A percentile compares a stretch with the other conserved stretches of the same genome.
These are phyloP conservation scores for Pleuronectes platessa DNA, from an alignment of 2,113 vertebrate species.

Conservation along the genomic window DNA sequence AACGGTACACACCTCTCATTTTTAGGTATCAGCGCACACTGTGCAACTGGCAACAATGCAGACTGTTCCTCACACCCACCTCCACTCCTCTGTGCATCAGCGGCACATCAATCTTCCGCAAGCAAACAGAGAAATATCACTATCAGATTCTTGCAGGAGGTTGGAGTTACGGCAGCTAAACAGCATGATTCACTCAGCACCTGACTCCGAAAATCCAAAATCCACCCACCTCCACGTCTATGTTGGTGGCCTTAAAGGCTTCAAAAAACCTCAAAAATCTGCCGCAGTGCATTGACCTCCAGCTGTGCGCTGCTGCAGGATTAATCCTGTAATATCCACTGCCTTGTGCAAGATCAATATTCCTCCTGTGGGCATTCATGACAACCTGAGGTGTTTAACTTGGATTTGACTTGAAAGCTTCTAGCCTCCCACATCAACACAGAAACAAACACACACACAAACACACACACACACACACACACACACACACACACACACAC, in stretches of 20 bases:
- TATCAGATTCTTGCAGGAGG: slow-evolving; percentile 56
- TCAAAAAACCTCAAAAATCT: slow-evolving; percentile 38
- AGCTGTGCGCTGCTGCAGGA: slow-evolving; percentile 7
- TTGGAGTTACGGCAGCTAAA: slow-evolving; percentile 50
- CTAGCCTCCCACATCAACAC: slow-evolving; percentile 42
- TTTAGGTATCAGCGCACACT: slow-evolving; percentile 16
- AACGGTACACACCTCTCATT: slow-evolving; percentile 22
- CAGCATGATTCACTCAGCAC: slow-evolving; percentile 50
- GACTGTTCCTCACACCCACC: slow-evolving; percentile 45
- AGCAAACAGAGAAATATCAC: slow-evolving; percentile 52
- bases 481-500: slow-evolving; percentile 20
- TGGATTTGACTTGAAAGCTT: slow-evolving; percentile 59
- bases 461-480: not conserved
- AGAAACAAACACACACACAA: slow-evolving; percentile 26
- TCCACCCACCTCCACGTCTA: slow-evolving; percentile 22
- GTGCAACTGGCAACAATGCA: slow-evolving; percentile 21
- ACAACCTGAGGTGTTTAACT: slow-evolving; percentile 63
- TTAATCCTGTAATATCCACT: slow-evolving; percentile 47
- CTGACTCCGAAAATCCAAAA: slow-evolving; percentile 52
- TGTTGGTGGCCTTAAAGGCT: slow-evolving; percentile 34
- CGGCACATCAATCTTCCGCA: slow-evolving; percentile 45
- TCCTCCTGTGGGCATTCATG: slow-evolving; percentile 50
- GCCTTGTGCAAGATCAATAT: slow-evolving; percentile 53
- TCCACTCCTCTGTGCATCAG: slow-evolving; percentile 36
- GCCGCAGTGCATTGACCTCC: slow-evolving; percentile 45